Percentiles rank a stretch among this genome's conserved stretches.
Evolutionary conservation across 2,113 vertebrate species (phyloP).

Genomic region (Trogon surrucura): DNA sequence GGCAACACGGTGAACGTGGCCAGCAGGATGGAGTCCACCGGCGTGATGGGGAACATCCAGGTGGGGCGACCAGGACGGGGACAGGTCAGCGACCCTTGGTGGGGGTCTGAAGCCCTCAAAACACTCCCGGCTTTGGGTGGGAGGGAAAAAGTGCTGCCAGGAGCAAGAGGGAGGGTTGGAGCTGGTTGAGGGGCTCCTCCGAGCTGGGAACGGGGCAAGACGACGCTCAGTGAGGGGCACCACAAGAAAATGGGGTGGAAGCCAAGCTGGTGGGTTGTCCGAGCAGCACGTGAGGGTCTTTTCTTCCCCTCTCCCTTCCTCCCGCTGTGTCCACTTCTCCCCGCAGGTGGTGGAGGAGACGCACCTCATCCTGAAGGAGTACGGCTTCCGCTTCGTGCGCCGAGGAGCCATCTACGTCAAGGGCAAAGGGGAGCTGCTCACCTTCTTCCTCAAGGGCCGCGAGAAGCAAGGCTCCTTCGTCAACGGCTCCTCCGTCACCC

Average conservation of each 20-base stretch:
- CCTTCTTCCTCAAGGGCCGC: slow-evolving; percentile 92
- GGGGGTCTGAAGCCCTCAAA: neutral
- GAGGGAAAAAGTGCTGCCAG: neutral
- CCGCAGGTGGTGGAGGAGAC: slow-evolving; percentile 94
- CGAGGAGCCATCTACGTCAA: slow-evolving; percentile 93
- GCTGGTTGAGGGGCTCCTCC: neutral
- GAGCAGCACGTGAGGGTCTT: fast-evolving
- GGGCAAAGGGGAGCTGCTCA: slow-evolving; percentile 94
- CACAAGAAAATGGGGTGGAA: neutral
- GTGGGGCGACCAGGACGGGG: neutral
- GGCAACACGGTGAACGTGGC: slow-evolving; percentile 97
- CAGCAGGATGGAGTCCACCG: slow-evolving; percentile 97
- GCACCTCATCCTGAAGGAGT: slow-evolving; percentile 91
- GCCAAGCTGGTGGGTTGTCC: neutral
- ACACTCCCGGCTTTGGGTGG: neutral
- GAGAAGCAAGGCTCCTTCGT: slow-evolving; percentile 89
- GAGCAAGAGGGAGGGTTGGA: fast-evolving
- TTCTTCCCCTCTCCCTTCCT: neutral
- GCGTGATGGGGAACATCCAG: slow-evolving; percentile 96
- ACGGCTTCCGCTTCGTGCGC: slow-evolving; percentile 91
- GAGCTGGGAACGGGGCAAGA: neutral
- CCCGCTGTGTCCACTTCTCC: neutral
- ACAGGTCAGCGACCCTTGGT: fast-evolving
- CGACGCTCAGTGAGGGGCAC: neutral
- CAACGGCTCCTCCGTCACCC: slow-evolving; percentile 86